Conservation (phyloP, 1,140 invertebrate species). For the Drosophila sp. region DNA sequence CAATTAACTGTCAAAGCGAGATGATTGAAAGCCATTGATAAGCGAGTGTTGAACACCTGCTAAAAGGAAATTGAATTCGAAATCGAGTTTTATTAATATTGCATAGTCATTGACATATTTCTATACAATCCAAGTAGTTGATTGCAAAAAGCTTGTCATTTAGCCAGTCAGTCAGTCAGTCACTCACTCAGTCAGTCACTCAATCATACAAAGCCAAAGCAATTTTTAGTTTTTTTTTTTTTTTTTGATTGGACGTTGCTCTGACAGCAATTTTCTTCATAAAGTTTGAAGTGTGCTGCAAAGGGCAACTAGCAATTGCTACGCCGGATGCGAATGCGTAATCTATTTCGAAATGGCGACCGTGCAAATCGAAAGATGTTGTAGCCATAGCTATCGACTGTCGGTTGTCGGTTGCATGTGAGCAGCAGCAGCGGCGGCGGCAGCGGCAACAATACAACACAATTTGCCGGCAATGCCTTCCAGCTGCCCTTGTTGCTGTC, state of each 20-base stretch:
- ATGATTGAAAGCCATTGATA: neutral
- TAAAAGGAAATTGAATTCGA: constrained; percentile 29
- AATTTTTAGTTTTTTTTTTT: constrained; percentile 50
- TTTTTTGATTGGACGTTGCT: constrained; percentile 57
- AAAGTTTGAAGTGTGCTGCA: constrained; percentile 43
- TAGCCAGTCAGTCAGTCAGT: constrained; percentile 38
- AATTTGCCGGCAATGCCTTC: constrained; percentile 64
- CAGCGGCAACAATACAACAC: constrained; percentile 68
- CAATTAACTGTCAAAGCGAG: neutral
- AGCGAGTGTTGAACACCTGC: constrained; percentile 27
- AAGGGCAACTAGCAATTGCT: constrained; percentile 59
- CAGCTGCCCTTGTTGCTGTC: constrained; percentile 43
- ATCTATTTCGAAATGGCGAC: constrained; percentile 68
- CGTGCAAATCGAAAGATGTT: constrained; percentile 66
- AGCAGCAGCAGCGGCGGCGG: constrained; percentile 30
- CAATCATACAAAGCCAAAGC: constrained; percentile 51
- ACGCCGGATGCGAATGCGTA: constrained; percentile 63
- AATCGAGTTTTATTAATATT: constrained; percentile 43
- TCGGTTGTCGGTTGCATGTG: constrained; percentile 55
- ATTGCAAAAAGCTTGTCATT: constrained; percentile 38
- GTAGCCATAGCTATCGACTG: constrained; percentile 41
- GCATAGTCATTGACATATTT: constrained; percentile 21
- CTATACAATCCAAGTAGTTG: constrained; percentile 27
- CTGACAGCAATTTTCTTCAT: constrained; percentile 53
- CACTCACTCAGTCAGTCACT: constrained; percentile 16